Evolutionary conservation across 2,888 invertebrate genomes (phyloP).

Genomic region (Acleris sparsana): DNA sequence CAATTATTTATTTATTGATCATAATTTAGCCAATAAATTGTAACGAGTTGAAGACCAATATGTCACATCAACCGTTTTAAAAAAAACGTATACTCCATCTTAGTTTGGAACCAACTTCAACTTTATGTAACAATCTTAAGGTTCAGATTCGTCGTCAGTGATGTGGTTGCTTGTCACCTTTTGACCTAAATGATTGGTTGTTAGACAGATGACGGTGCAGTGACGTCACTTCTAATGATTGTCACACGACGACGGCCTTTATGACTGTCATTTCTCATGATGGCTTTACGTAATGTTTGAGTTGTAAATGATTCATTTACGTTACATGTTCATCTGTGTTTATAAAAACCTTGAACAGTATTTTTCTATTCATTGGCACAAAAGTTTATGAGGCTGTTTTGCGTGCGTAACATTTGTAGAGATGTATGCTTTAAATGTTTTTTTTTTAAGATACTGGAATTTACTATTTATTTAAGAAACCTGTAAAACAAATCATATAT

Average conservation of each 20-base stretch:
- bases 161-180: not conserved
- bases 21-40: conserved; percentile 18
- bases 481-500: too few relatives aligned
- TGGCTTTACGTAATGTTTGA: conserved; percentile 7
- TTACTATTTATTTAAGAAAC: too few relatives aligned
- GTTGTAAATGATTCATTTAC: conserved; percentile 12
- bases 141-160: not conserved
- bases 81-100: not conserved
- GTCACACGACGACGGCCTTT: conserved; percentile 18
- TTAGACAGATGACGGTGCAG: conserved; percentile 15
- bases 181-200: not conserved
- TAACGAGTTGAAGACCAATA: conserved; percentile 5
- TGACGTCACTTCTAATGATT: conserved; percentile 20
- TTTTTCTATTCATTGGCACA: too few relatives aligned
- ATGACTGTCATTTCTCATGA: not conserved
- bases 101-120: not conserved
- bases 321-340: conserved; percentile 5
- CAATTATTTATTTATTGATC: conserved; percentile 23
- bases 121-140: not conserved
- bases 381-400: too few relatives aligned
- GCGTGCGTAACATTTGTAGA: too few relatives aligned
- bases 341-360: too few relatives aligned
- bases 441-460: too few relatives aligned
- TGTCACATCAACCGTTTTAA: not conserved
- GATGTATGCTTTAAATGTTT: too few relatives aligned